Conservation (phyloP, 2,113 vertebrate genomes). For the Hippoglossus stenolepis region DNA sequence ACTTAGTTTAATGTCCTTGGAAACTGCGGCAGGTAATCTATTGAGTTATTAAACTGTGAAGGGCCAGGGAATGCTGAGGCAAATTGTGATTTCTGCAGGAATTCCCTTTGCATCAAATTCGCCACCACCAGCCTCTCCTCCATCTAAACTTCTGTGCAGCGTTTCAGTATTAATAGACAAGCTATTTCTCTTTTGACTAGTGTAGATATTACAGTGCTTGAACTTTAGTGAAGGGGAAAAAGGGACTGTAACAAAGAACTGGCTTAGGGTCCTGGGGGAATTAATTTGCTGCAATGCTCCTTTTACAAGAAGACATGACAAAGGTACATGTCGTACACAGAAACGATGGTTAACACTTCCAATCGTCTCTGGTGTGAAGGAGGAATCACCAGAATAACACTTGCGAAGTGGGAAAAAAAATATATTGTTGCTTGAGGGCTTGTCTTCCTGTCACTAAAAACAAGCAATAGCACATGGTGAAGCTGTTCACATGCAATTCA, state of each 20-base stretch:
- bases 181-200: constrained; percentile 54
- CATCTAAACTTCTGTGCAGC: constrained; percentile 30
- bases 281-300: constrained; percentile 63
- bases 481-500: constrained; percentile 52
- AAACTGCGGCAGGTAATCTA: constrained; percentile 81
- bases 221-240: constrained; percentile 33
- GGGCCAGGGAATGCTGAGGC: constrained; percentile 61
- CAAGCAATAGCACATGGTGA: constrained; percentile 44
- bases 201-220: constrained; percentile 36
- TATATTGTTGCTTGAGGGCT: constrained; percentile 48
- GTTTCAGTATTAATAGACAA: constrained; percentile 59
- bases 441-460: constrained; percentile 54
- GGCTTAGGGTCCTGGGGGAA: constrained; percentile 57
- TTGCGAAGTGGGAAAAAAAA: constrained; percentile 8
- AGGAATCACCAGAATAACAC: constrained; percentile 47
- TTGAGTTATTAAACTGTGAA: constrained; percentile 83
- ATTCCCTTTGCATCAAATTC: constrained; percentile 22
- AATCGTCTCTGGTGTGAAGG: constrained; percentile 53
- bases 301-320: constrained; percentile 59
- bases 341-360: constrained; percentile 58
- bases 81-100: constrained; percentile 69
- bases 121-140: constrained; percentile 19
- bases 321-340: constrained; percentile 47
- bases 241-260: constrained; percentile 43
- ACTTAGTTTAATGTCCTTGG: constrained; percentile 82